Base-by-base conservation (phyloP, 2,888 invertebrate species). In the Tipula unca region DNA sequence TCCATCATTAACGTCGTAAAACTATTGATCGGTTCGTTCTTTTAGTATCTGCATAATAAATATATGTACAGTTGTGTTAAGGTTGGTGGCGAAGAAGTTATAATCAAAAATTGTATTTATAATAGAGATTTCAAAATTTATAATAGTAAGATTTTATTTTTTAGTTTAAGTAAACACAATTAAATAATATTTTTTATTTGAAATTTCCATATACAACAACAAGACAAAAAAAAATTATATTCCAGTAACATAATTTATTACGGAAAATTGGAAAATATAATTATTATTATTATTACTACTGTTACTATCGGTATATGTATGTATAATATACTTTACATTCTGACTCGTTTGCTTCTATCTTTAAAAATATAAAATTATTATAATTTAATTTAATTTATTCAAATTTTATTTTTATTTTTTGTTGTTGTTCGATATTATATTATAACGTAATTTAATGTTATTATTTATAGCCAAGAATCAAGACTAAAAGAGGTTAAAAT, bases 351-450 rank as follows among this genome's bases (percentile, higher is more conserved):
- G 48, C n/a, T 48, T 48, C 48, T 48, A 10, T 69, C 69, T 69
- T 69, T 13, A 25, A 25, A 69, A 69, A 8, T 69, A 69, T 25
- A 69, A 69, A 69, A 69, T 69, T 69, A 69, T 69, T 69, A 69
- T 69, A 69, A 69, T 69, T 69, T 69, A 69, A 69, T 69, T 69
- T 69, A 69, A 69, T 69, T 69, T 69, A 69, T 69, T 69, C 69
- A 20, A 69, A 69, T 25, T 69, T 20, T 39, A 17, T n/a, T 48
- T n/a, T n/a, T n/a, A 17, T 48, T 48, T 48, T n/a, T 69, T 42
- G n/a, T 48, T 39, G 39, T 39, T 39, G 39, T 13, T 39, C n/a
- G 48, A 48, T 48, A 69, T 25, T 69, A 69, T 69, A 69, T 69
- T 69, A 20, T 69, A 69, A 25, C 69, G 69, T 69, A 25, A 69